Base-by-base conservation (phyloP, 2,888 invertebrate genomes). In the Epinotia brunnichana region DNA sequence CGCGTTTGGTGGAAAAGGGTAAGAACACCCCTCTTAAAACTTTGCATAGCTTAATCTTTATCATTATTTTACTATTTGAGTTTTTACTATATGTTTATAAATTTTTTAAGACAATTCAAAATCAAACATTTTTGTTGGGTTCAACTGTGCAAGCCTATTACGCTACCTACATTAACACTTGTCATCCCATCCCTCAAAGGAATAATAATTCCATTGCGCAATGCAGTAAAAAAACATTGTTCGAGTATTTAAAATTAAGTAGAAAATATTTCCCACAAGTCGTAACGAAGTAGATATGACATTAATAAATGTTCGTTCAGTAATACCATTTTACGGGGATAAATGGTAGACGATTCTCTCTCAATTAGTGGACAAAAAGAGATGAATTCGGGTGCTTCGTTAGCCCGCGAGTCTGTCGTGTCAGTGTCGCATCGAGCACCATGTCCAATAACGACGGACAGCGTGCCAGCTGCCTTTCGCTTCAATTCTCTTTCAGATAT, bases 311-410 rank as follows among this genome's bases (percentile, higher is more conserved):
- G 44, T 61, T 48, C n/a, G 2, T 48, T n/a, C 21, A n/a, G 41
- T 44, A 48, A 29, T 35, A 61, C 21, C 48, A 48, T 51, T 63
- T 29, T 15, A 69, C 41, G 41, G 7, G 17, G 61, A 56, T 57
- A 63, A 70, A 63, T 35, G 29, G 35, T 13, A 19, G 24, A 7
- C 51, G 1, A 15, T 59, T 60, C 51, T 29, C 51, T 35, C 53
- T 66, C 41, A 71, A 71, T 71, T 71, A 70, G 57, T 41, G 53
- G n/a, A 29, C 48, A 59, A 66, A 60, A 60, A 29, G 63, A 59
- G 59, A 35, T 56, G 56, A 60, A 66, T 53, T 70, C 64, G 11
- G 48, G 59, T 48, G 59, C 53, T 66, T 66, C 70, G 66, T 71
- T 71, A 53, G 51, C 11, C 41, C 19, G 35, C 62, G 35, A 24